A percentile compares a stretch with the other conserved stretches of the same genome.
These are phyloP conservation scores for Agriopis leucophaearia DNA, from an alignment of 2,888 invertebrate genomes.

Conservation along the genomic window DNA sequence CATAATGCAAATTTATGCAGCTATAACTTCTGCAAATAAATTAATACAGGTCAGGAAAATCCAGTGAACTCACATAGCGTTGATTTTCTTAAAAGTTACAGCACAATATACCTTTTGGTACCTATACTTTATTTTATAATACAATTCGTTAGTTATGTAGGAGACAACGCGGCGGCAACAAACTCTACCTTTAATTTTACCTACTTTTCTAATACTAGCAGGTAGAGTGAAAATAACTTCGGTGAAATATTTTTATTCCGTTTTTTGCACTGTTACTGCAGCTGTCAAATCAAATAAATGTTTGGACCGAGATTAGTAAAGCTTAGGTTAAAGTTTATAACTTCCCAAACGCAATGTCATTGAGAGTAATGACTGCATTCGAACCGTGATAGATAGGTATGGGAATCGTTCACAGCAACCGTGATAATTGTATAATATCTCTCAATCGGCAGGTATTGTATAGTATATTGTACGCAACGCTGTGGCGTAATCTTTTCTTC, in stretches of 20 bases:
- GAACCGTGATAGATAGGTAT: constrained; percentile 30
- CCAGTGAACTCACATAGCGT: background rate
- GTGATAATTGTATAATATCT: constrained; percentile 45
- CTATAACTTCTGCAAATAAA: background rate
- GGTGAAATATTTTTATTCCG: too few relatives aligned
- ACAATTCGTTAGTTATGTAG: too few relatives aligned
- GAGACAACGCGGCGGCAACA: background rate
- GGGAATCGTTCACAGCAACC: constrained; percentile 46
- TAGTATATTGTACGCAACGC: constrained; percentile 20
- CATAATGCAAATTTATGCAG: constrained; percentile 5
- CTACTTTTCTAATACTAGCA: too few relatives aligned
- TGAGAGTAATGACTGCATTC: constrained; percentile 36
- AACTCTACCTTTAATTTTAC: background rate
- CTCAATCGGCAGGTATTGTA: constrained; percentile 46
- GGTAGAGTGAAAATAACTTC: too few relatives aligned
- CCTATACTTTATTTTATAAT: too few relatives aligned
- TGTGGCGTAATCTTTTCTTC: constrained; percentile 25
- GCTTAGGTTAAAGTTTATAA: background rate
- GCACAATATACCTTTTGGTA: too few relatives aligned
- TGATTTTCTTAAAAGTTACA: background rate
- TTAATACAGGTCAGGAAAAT: constrained; percentile 10
- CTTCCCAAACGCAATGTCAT: constrained; percentile 29
- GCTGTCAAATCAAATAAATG: too few relatives aligned
- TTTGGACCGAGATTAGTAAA: too few relatives aligned
- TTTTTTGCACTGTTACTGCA: too few relatives aligned